Evolutionary conservation across 2,888 invertebrate genomes (phyloP), one percentile per base, ranked within the genome.

Genomic region (Carcina quercana): DNA sequence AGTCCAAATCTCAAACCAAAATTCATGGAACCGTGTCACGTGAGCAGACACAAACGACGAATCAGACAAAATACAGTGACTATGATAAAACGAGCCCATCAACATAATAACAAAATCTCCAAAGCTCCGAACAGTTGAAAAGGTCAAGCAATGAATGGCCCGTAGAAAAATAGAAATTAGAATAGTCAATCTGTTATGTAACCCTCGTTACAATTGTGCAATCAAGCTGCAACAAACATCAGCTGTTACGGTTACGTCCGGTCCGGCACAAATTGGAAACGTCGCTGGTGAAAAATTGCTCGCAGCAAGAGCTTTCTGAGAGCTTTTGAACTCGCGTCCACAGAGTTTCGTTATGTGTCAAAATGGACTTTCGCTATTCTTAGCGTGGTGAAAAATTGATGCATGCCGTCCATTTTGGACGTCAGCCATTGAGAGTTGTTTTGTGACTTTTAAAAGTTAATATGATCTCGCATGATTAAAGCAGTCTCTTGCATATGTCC

Each of bases 211-310:
- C 31, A 21, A 29, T 28, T 32, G 37, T 35, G n/a, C n/a, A 30
- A 45, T 36, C 30, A 44, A 35, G n/a, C 41, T 44, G 34, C 45
- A 56, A 59, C 50, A 40, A 50, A 50, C 50, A 21, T 21, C 5
- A 12, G 24, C 30, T 24, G 24, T 24, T 10, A 24, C 11, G 11
- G 11, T 11, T 15, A 13, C 13, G 12, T 8, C 3, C 13, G n/a
- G 28, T 13, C 21, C 28, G 21, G 13, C 10, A 53, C 53, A 59
- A 59, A 63, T 53, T 59, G 50, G 59, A 61, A 49, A 50, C 40
- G 45, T 50, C 51, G 51, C 48, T 48, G 41, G 61, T 60, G 61
- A 65, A 64, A 62, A 65, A 67, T 64, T 45, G 47, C 53, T 57
- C 48, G 47, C 40, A 44, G 15, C 12, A 32, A 30, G 43, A 39